Base-by-base conservation (phyloP, 2,113 vertebrate genomes). In the Piliocolobus tephrosceles region DNA sequence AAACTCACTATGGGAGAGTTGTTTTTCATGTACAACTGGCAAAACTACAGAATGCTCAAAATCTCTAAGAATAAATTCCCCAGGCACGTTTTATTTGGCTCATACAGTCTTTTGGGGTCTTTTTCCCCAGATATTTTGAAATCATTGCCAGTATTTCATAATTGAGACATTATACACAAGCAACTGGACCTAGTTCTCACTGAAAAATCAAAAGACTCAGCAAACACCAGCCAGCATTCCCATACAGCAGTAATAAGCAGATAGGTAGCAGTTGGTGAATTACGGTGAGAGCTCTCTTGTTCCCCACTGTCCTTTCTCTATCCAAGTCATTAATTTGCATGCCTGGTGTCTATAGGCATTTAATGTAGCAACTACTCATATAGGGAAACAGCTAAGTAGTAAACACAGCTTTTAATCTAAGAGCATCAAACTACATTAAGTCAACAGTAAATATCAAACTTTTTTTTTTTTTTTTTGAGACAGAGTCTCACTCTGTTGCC, bases 1-100 rank as follows among this genome's bases (percentile, higher is more conserved):
- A 90, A 96, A 87, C 17, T 70, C 80, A 96, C 27, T 84, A 58
- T 57, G 16, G 13, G 14, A 45, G 9, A 89, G 70, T 27, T 92
- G 38, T 85, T 96, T 96, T 85, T 88, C 45, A 70, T 25, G 45
- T 66, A 79, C 72, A 55, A 38, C 93, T 95, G 85, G 90, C 84
- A 73, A 95, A 95, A 93, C 6, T 32, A 90, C 0, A 87, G 4
- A 93, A 64, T 81, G 23, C 35, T 87, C 87, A 93, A 90, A 95
- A 90, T 95, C 92, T 66, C 85, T 43, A 92, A 52, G 47, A 92
- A 96, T 92, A 95, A 96, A 93, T 75, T 86, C 43, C 40, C 75
- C 35, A 81, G 73, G 84, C 45, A 95, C 85, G 73, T 86, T 96
- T 90, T 80, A 40, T 58, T 95, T 93, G 75, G 75, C 57, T 95